Evolutionary conservation across 2,888 invertebrate genomes (phyloP).

Genomic region (Calameuta pallipes): DNA sequence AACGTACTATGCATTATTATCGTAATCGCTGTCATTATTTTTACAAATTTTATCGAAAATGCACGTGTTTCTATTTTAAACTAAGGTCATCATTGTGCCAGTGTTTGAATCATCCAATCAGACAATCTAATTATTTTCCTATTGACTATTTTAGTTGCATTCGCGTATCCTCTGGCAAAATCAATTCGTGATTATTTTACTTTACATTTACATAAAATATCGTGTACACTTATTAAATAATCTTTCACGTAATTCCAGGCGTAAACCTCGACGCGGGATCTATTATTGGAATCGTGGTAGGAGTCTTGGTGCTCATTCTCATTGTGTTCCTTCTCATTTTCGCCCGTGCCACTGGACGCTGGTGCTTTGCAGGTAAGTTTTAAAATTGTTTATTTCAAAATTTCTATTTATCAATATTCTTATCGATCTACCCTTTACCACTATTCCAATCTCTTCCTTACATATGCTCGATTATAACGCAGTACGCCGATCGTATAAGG

Average conservation of each 20-base stretch:
- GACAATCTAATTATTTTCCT: neutral
- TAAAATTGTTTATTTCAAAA: neutral
- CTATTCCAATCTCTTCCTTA: neutral
- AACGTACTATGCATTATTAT: neutral
- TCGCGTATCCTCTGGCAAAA: neutral
- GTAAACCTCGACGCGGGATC: conserved; percentile 80
- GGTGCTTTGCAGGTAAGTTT: conserved; percentile 89
- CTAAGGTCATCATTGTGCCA: no score
- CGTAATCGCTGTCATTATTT: neutral
- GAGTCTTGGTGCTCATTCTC: conserved; percentile 75
- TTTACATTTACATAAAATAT: neutral
- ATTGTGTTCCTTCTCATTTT: conserved; percentile 76
- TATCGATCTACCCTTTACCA: neutral
- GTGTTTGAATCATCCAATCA: neutral
- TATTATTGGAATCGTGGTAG: conserved; percentile 82
- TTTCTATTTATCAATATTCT: neutral
- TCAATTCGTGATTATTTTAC: neutral
- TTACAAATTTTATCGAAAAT: neutral
- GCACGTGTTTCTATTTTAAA: neutral
- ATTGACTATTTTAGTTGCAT: neutral
- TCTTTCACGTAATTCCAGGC: conserved; percentile 66
- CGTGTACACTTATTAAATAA: neutral
- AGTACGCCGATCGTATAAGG: neutral
- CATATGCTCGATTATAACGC: neutral
- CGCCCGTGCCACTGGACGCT: conserved; percentile 83